These are phyloP conservation scores for Synanthedon myopaeformis DNA, from an alignment of 2,888 invertebrate species.

Conservation along the genomic window DNA sequence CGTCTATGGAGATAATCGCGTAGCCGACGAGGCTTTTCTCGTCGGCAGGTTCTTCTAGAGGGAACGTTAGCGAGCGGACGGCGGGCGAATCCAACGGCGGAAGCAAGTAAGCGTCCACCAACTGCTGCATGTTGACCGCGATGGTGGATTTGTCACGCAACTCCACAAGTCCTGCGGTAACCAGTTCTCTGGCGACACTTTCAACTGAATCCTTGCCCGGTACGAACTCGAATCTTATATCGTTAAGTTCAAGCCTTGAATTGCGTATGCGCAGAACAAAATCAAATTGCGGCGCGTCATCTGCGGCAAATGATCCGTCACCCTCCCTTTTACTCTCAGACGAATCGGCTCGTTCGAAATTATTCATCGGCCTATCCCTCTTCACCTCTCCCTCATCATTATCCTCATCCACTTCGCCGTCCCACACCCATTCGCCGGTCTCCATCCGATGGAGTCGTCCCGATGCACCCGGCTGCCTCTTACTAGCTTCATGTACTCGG, in stretches of 20 bases:
- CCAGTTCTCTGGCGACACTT: constrained; percentile 96
- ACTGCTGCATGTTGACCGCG: constrained; percentile 90
- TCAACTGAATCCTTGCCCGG: constrained; percentile 92
- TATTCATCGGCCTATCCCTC: constrained; percentile 73
- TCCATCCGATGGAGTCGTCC: constrained; percentile 91
- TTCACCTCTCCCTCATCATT: constrained; percentile 58
- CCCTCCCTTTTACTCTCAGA: constrained; percentile 71
- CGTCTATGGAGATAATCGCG: constrained; percentile 96
- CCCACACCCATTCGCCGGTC: constrained; percentile 99
- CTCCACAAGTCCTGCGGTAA: constrained; percentile 96
- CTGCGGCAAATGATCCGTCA: constrained; percentile 21
- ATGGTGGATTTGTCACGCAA: constrained; percentile 92
- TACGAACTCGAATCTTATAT: constrained; percentile 98
- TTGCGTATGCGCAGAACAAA: constrained; percentile 93
- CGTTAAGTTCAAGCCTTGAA: constrained; percentile 92
- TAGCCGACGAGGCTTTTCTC: constrained; percentile 96
- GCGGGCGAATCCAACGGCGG: constrained; percentile 58
- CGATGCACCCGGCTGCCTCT: constrained; percentile 86
- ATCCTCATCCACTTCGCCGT: constrained; percentile 90
- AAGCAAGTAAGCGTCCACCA: constrained; percentile 75
- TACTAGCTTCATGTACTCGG: constrained; percentile 87
- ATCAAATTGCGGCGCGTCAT: constrained; percentile 75
- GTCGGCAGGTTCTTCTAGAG: constrained; percentile 83
- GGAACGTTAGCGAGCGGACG: constrained; percentile 86
- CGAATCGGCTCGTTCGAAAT: constrained; percentile 69